Base-by-base conservation (phyloP, 2,797 vertebrate genomes). In the Eospalax fontanierii region DNA sequence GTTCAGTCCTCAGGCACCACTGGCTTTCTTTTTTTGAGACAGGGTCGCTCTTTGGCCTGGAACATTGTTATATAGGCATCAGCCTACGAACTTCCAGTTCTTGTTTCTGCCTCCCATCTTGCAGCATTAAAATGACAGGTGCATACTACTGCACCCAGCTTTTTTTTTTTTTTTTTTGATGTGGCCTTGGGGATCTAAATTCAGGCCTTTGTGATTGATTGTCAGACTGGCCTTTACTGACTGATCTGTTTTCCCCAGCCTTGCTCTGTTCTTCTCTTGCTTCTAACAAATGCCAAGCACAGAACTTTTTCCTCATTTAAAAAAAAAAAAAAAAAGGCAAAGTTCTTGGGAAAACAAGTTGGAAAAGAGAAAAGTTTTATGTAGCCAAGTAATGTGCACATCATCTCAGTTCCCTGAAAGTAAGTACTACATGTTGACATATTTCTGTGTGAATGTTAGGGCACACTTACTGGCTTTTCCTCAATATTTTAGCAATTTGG, bases 341-440 rank as follows among this genome's bases (percentile, higher is more conserved):
- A 83, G 50, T 46, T 95, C 66, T 50, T 80, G 79, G 54, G 89
- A 15, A 40, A 73, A 96, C 12, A 84, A 87, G 76, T 63, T 91
- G 22, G 21, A 87, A 68, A 92, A 92, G 38, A 38, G 35, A 35
- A 28, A 76, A 68, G 35, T 66, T 88, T 95, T 82, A 88, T 86
- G 54, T 76, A 88, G 28, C 18, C 78, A 83, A 95, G 68, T 70
- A 74, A 93, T 85, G 81, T 71, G 68, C 61, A 73, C 28, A 46
- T 85, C n/a, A 68, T 84, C 24, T 19, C 50, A 87, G 4, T 38
- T 84, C 78, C 24, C 28, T 28, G 9, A 54, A 88, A 81, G 24
- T 87, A 95, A 96, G 78, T 66, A 85, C 40, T 83, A 6, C 14
- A 89, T 73, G 74, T 91, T 95, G 22, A 65, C 30, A 65, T 80